A percentile compares a stretch with the other conserved stretches of the same genome.
phyloP scores from a whole-genome alignment of 2,797 vertebrate species.

The Pangasius larnaudii region DNA sequence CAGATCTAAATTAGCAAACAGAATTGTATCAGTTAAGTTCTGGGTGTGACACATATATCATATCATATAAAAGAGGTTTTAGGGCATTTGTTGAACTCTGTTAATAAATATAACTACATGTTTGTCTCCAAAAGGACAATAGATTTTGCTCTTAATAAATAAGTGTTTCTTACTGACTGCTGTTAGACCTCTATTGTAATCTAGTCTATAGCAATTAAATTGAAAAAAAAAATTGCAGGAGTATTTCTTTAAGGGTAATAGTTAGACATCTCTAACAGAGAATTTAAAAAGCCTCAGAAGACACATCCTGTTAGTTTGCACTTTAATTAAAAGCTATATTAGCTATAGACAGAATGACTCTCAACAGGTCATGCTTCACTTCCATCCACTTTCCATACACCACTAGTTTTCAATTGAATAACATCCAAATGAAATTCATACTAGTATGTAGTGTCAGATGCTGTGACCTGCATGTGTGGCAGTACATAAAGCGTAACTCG shows the following conservation, averaged over 20 bases:
- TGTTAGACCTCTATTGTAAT: neutral
- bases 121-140: neutral
- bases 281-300: conserved; percentile 7
- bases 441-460: neutral
- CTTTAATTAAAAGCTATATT: neutral
- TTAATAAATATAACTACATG: neutral
- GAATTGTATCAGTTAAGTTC: neutral
- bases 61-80: neutral
- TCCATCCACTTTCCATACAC: neutral
- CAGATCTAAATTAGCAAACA: neutral
- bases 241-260: neutral
- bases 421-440: neutral
- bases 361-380: neutral
- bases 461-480: neutral
- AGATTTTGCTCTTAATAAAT: neutral
- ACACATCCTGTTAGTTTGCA: neutral
- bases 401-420: neutral
- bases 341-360: neutral
- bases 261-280: neutral
- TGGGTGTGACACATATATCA: neutral
- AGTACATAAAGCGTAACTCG: neutral
- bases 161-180: neutral
- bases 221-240: neutral
- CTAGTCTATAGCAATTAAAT: neutral
- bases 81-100: neutral